Conservation (phyloP, 2,113 vertebrate genomes). For the Scolopax mira region DNA sequence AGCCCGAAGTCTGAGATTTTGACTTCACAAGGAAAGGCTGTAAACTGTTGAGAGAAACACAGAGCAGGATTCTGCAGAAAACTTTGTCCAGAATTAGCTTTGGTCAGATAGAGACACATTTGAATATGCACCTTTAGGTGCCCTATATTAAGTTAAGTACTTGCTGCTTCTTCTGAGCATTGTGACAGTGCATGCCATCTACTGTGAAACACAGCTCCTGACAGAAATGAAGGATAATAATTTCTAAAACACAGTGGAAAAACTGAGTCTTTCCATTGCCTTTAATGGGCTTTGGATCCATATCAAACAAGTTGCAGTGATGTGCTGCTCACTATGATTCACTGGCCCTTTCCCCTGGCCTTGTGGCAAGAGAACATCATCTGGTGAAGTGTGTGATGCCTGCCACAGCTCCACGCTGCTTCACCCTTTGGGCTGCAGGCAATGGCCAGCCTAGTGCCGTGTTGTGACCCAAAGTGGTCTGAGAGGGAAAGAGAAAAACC, state of each 20-base stretch:
- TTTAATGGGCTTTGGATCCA: conserved; percentile 15
- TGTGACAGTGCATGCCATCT: not conserved
- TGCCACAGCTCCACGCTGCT: not conserved
- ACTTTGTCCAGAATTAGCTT: not conserved
- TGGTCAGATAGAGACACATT: not conserved
- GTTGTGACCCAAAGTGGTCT: not conserved
- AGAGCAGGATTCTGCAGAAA: not conserved
- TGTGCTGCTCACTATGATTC: not conserved
- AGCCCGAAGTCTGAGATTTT: not conserved
- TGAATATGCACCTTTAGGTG: not conserved
- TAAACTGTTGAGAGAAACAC: conserved; percentile 5
- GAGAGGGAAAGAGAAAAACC: not conserved
- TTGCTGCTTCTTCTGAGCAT: not conserved
- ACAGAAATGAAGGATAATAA: conserved; percentile 1
- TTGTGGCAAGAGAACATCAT: not conserved
- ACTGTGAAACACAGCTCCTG: not conserved
- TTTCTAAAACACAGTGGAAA: not conserved
- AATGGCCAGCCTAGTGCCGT: fast-evolving
- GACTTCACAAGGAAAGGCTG: conserved; percentile 19
- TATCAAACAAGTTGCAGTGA: not conserved
- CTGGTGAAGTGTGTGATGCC: fast-evolving
- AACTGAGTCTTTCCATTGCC: not conserved
- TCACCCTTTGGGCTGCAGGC: not conserved
- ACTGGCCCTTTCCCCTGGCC: not conserved
- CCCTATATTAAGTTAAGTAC: not conserved